These are phyloP conservation scores for Neoitamus cyanurus DNA, from an alignment of 2,888 invertebrate species.

Conservation along the genomic window DNA sequence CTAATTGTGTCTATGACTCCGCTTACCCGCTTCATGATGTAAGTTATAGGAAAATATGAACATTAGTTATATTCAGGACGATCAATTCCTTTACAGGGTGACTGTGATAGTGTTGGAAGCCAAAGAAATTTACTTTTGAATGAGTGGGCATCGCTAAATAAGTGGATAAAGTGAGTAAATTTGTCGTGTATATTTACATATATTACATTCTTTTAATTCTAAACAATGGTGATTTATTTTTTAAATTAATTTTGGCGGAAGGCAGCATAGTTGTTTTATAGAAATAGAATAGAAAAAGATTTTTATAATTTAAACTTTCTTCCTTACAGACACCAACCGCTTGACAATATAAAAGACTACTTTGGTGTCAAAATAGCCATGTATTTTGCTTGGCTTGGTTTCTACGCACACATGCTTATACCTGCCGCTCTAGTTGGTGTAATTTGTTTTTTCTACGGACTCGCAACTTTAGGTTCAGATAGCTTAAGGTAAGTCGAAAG, in stretches of 20 bases:
- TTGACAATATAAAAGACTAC: slow-evolving; percentile 81
- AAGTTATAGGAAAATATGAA: slow-evolving; percentile 58
- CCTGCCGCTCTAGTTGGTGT: slow-evolving; percentile 77
- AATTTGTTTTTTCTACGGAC: slow-evolving; percentile 74
- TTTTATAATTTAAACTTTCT: no score
- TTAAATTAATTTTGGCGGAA: no score
- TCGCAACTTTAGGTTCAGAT: slow-evolving; percentile 67
- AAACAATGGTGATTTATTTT: no score
- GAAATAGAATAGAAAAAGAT: no score
- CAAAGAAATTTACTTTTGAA: slow-evolving; percentile 71
- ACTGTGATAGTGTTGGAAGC: slow-evolving; percentile 66
- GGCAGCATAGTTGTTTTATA: no score
- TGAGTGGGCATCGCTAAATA: slow-evolving; percentile 78
- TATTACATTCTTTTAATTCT: neutral
- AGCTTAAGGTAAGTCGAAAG: slow-evolving; percentile 61
- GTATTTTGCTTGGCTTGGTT: slow-evolving; percentile 88
- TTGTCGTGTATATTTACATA: neutral
- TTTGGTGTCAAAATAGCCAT: slow-evolving; percentile 82
- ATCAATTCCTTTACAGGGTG: slow-evolving; percentile 66
- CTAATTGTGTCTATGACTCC: slow-evolving; percentile 74
- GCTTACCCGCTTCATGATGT: slow-evolving; percentile 84
- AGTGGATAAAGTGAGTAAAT: slow-evolving; percentile 72
- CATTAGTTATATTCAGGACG: no score
- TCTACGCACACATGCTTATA: slow-evolving; percentile 85
- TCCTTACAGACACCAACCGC: slow-evolving; percentile 70